Conservation (phyloP, 1,140 invertebrate genomes). For the Thereuonema tuberculata region DNA sequence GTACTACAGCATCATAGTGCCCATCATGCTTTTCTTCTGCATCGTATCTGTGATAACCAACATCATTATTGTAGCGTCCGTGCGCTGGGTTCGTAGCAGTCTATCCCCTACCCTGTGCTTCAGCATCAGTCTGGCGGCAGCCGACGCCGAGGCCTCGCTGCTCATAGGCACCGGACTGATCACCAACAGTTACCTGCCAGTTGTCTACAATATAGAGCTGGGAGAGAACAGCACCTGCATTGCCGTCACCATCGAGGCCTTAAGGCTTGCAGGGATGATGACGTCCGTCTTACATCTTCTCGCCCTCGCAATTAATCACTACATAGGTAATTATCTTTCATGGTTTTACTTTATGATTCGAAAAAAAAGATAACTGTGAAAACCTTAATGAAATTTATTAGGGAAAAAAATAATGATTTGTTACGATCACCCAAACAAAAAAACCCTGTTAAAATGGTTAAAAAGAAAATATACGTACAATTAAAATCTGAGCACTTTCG, state of each 20-base stretch:
- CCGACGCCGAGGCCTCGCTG: conserved; percentile 41
- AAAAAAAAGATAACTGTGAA: no score
- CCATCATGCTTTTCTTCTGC: conserved; percentile 35
- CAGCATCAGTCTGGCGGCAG: conserved; percentile 42
- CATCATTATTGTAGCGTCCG: conserved; percentile 36
- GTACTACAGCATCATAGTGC: conserved; percentile 30
- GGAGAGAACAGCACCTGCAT: conserved; percentile 24
- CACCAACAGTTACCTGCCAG: conserved; percentile 38
- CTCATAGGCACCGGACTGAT: conserved; percentile 37
- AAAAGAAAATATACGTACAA: no score
- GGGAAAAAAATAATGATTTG: no score
- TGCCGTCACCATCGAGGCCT: conserved; percentile 34
- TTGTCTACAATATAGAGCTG: conserved; percentile 19
- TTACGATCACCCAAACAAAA: no score
- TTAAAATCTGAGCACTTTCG: no score
- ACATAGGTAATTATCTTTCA: no score
- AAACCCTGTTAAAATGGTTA: no score
- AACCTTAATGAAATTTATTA: no score
- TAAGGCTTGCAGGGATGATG: conserved; percentile 40
- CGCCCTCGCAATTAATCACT: conserved; percentile 51
- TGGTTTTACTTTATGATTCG: no score
- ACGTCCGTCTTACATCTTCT: conserved; percentile 49
- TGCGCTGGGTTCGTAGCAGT: conserved; percentile 38
- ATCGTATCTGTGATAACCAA: conserved; percentile 37
- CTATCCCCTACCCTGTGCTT: conserved; percentile 44